Base-by-base conservation (phyloP, 2,888 invertebrate species). In the Alcis repandata region DNA sequence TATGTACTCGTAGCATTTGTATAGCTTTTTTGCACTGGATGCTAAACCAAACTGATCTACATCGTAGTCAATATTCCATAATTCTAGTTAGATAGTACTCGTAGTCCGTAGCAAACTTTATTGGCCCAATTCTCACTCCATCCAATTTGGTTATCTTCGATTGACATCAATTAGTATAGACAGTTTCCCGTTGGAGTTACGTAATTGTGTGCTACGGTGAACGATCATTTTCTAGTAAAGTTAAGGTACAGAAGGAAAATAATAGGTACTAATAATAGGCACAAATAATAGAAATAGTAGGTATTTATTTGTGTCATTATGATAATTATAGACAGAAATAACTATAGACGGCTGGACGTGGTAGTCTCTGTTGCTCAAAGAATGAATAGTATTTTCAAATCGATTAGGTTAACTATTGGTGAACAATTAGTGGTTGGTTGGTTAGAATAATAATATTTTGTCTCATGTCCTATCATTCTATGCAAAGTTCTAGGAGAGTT, bases 81-180 rank as follows among this genome's bases (percentile, higher is more conserved):
- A 68, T 61, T 57, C 46, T n/a, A 66, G 60, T 61, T 52, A 48
- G 56, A 45, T 53, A 32, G 53, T 63, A 48, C 68, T 68, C 62
- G 63, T 63, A 63, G 56, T n/a, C n/a, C n/a, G 61, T 63, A 63
- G 56, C 67, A 51, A 72, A 73, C 71, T 71, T 71, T 73, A 73
- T 69, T 71, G 71, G 70, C 63, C 73, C 71, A 73, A 71, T 73
- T 71, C 73, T 70, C 73, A 73, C 73, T 70, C 73, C 70, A 71
- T 70, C 71, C 73, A 73, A 73, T 73, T 73, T 69, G 71, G 73
- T 73, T 73, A 73, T 73, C 73, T 73, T 73, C 73, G 69, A 71
- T 70, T 73, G 73, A 73, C 73, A 73, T 73, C 73, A 73, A 73
- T 73, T 73, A 73, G 69, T 64, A 71, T 61, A 66, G 71, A 71